Evolutionary conservation across 2,888 invertebrate species (phyloP).

Genomic region (Lepidocyrtinus sp.): DNA sequence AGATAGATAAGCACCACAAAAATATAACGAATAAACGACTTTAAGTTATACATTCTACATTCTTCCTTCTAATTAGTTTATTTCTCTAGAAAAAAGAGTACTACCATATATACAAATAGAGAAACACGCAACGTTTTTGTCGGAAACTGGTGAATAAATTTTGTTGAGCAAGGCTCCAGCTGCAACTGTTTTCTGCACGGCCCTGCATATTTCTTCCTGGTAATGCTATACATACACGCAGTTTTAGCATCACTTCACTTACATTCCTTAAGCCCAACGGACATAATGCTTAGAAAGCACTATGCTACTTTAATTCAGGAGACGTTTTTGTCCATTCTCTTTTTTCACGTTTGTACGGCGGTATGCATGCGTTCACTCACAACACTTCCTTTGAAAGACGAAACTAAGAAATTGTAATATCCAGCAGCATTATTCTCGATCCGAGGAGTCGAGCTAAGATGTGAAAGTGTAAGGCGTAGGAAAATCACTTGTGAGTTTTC

Average conservation of each 20-base stretch:
- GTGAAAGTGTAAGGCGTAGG: background rate
- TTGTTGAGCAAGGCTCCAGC: too few relatives aligned
- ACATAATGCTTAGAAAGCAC: conserved; percentile 9
- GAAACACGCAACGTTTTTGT: too few relatives aligned
- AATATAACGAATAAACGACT: background rate
- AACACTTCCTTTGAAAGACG: background rate
- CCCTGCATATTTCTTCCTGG: too few relatives aligned
- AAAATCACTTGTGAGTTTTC: conserved; percentile 39
- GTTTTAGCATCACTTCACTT: background rate
- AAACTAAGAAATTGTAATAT: conserved; percentile 7
- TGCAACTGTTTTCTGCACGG: too few relatives aligned
- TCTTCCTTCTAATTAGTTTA: background rate
- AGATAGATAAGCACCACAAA: background rate
- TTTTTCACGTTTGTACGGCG: background rate
- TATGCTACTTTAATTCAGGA: conserved; percentile 10
- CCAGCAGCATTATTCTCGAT: background rate
- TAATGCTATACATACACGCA: background rate
- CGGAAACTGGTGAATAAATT: too few relatives aligned
- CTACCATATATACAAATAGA: too few relatives aligned
- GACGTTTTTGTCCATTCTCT: conserved; percentile 7
- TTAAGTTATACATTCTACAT: background rate
- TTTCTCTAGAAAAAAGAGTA: too few relatives aligned
- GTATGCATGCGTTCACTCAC: background rate
- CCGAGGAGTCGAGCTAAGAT: background rate
- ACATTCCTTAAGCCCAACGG: background rate